Base-by-base conservation (phyloP, 2,797 vertebrate species). In the Xyrichtys novacula region DNA sequence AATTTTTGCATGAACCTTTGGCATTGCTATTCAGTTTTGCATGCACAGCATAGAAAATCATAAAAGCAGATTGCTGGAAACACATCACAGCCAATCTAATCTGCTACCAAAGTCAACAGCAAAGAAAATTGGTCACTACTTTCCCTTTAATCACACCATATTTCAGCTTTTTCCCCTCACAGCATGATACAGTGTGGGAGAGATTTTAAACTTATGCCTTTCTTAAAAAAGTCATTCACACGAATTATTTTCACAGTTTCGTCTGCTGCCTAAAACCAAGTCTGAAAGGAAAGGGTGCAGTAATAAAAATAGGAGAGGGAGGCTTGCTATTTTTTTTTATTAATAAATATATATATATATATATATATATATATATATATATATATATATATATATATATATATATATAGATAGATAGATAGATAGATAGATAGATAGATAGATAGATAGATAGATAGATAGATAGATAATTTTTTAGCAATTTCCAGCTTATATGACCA, bases 191-290 rank as follows among this genome's bases (percentile, higher is more conserved):
- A 48, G 0, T 64, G 20, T 32, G 19, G 54, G 52, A 26, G 16
- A 11, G 31, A 46, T 40, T 63, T 46, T 44, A 10, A 43, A 61
- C 44, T 32, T 14, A 26, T 20, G 2, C 17, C 19, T 10, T 4
- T 50, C 20, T 61, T 9, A 57, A 36, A 58, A 36, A 58, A 53
- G 12, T 12, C 10, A 39, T 48, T 42, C 22, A 38, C 53, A 34
- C 29, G 43, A 58, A 64, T 5, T 4, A 5, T 11, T 46, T 38
- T 42, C n/a, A 26, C 23, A 16, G 17, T 53, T 44, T 50, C 40
- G 28, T 39, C 20, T 43, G 17, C n/a, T 46, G 28, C 22, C 40
- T 20, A 42, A 54, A 58, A 31, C 23, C 0, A 5, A 17, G 49
- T 31, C 26, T 36, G 46, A 34, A 60, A 63, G 32, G 1, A 39